Conservation (phyloP, 1,140 invertebrate genomes). For the Psix sp. region DNA sequence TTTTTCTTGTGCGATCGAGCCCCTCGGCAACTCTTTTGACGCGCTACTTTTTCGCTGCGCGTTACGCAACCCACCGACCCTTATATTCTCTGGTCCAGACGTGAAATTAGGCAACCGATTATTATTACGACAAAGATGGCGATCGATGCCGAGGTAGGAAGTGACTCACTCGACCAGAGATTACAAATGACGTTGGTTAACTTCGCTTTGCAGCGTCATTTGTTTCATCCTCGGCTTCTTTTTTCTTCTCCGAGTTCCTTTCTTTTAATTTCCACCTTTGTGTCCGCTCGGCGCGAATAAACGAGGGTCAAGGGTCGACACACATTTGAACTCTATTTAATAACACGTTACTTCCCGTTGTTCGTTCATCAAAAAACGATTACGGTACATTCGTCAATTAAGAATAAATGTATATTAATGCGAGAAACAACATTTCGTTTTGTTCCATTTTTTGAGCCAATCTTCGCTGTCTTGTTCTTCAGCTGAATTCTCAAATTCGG, state of each 20-base stretch:
- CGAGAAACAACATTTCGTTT: not conserved
- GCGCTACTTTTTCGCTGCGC: slow-evolving; percentile 52
- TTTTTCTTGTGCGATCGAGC: slow-evolving; percentile 53
- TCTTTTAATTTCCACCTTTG: slow-evolving; percentile 55
- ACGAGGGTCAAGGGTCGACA: slow-evolving; percentile 55
- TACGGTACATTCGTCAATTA: slow-evolving; percentile 53
- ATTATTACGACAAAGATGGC: slow-evolving; percentile 57
- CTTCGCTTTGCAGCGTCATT: slow-evolving; percentile 50
- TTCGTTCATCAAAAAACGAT: slow-evolving; percentile 58
- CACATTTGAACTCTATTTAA: slow-evolving; percentile 56
- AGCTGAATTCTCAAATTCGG: too few species aligned
- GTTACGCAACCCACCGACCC: slow-evolving; percentile 56
- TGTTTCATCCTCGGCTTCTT: slow-evolving; percentile 35
- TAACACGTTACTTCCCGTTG: slow-evolving; percentile 47
- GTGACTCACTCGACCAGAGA: slow-evolving; percentile 47
- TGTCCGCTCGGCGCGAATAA: slow-evolving; percentile 28
- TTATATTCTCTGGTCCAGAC: slow-evolving; percentile 56
- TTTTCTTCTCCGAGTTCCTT: slow-evolving; percentile 33
- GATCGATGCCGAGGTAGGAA: slow-evolving; percentile 55
- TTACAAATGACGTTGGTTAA: slow-evolving; percentile 52
- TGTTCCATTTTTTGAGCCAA: too few species aligned
- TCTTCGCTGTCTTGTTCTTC: too few species aligned
- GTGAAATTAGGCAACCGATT: slow-evolving; percentile 61
- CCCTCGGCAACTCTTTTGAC: slow-evolving; percentile 54
- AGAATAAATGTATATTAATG: slow-evolving; percentile 51